Evolutionary conservation across 2,888 invertebrate genomes (phyloP).

Genomic region (Apotomis capreana): DNA sequence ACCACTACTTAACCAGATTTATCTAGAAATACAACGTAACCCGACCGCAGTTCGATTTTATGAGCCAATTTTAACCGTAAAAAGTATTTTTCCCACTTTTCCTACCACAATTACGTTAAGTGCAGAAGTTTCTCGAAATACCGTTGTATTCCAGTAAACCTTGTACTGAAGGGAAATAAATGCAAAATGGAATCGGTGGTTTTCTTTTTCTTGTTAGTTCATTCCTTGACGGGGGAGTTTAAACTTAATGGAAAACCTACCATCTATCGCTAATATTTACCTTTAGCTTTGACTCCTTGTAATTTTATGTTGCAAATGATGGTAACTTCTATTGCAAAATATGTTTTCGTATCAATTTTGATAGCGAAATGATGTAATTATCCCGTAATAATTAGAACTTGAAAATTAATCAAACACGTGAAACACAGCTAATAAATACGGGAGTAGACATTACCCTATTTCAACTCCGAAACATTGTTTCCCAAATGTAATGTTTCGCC

Average conservation of each 20-base stretch:
- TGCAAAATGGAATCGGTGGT: slow-evolving; percentile 31
- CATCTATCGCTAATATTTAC: neutral
- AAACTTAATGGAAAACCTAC: neutral
- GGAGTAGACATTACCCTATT: too few relatives aligned
- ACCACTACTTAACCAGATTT: slow-evolving; percentile 27
- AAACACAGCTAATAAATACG: too few relatives aligned
- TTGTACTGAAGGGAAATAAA: slow-evolving; percentile 38
- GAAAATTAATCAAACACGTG: too few relatives aligned
- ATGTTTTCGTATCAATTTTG: too few relatives aligned
- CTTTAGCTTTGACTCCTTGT: neutral
- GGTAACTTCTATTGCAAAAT: neutral
- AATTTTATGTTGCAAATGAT: neutral
- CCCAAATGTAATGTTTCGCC: too few relatives aligned
- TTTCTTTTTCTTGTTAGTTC: slow-evolving; percentile 30
- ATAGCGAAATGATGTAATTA: too few relatives aligned
- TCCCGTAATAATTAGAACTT: too few relatives aligned
- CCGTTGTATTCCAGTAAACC: slow-evolving; percentile 43
- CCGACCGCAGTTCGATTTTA: slow-evolving; percentile 51
- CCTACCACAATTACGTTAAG: slow-evolving; percentile 65
- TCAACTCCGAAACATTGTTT: too few relatives aligned
- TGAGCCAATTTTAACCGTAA: slow-evolving; percentile 54
- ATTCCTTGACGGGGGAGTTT: slow-evolving; percentile 17
- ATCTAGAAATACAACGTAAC: slow-evolving; percentile 32
- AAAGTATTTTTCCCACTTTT: slow-evolving; percentile 44
- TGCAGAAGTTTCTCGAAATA: slow-evolving; percentile 61